Percentiles rank a stretch among this genome's conserved stretches.
Evolutionary conservation across 2,888 invertebrate genomes (phyloP).

Genomic region (Erynnis tages): DNA sequence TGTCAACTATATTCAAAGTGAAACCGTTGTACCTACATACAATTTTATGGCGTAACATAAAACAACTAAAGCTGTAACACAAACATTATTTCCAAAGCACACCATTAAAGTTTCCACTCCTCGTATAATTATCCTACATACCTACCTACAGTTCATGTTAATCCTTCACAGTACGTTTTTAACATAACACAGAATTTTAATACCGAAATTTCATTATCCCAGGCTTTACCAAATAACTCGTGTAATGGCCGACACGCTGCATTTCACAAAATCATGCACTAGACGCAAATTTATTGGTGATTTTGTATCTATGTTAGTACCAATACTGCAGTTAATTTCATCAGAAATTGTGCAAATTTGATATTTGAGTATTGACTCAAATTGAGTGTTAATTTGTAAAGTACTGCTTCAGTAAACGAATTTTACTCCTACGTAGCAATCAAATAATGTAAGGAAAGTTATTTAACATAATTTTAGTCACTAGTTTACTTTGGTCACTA

Average conservation of each 20-base stretch:
- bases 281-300: not conserved
- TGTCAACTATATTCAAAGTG: not conserved
- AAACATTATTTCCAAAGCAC: conserved; percentile 8
- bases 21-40: not conserved
- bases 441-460: too few relatives aligned
- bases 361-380: not conserved
- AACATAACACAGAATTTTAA: conserved; percentile 21
- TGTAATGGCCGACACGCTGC: conserved; percentile 49
- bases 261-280: conserved; percentile 34
- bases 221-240: conserved; percentile 66
- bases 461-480: too few relatives aligned
- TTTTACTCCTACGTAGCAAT: too few relatives aligned
- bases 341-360: not conserved
- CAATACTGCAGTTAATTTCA: not conserved
- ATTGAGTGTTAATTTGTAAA: too few relatives aligned
- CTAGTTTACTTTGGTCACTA: too few relatives aligned
- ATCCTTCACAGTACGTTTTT: conserved; percentile 24
- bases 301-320: not conserved
- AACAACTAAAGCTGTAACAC: not conserved
- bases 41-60: too few relatives aligned
- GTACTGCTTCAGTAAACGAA: too few relatives aligned
- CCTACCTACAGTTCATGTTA: conserved; percentile 18
- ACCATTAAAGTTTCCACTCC: conserved; percentile 12
- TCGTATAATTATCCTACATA: conserved; percentile 2
- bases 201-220: conserved; percentile 63